Percentiles rank a stretch among this genome's conserved stretches.
These are phyloP conservation scores for Drosophila repletoides DNA, from an alignment of 1,140 invertebrate genomes.

Conservation along the genomic window DNA sequence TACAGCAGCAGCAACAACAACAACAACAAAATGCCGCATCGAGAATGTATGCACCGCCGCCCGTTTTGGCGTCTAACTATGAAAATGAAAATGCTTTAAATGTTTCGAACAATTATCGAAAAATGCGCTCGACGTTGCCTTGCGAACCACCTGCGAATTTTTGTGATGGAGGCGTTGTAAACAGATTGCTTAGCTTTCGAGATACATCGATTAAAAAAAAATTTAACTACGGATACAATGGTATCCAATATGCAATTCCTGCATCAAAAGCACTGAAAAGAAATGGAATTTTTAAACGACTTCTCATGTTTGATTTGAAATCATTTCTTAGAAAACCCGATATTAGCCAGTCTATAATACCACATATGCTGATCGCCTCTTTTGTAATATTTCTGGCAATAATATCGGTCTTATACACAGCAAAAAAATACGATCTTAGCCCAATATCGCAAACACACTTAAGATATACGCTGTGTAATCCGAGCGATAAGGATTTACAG, in stretches of 20 bases:
- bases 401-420: slow-evolving; percentile 59
- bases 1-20: too few relatives aligned
- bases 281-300: slow-evolving; percentile 28
- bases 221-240: slow-evolving; percentile 30
- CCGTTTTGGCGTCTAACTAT: slow-evolving; percentile 61
- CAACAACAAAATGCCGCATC: slow-evolving; percentile 30
- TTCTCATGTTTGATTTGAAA: slow-evolving; percentile 33
- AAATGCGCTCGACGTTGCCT: slow-evolving; percentile 33
- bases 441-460: slow-evolving; percentile 47
- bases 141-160: slow-evolving; percentile 37
- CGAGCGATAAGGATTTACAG: slow-evolving; percentile 29
- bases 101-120: slow-evolving; percentile 40
- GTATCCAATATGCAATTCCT: slow-evolving; percentile 35
- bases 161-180: slow-evolving; percentile 62
- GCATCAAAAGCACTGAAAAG: slow-evolving; percentile 21
- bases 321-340: slow-evolving; percentile 52
- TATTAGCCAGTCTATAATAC: slow-evolving; percentile 54
- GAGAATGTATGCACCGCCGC: slow-evolving; percentile 70
- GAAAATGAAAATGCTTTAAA: slow-evolving; percentile 52
- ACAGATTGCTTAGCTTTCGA: slow-evolving; percentile 66
- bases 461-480: slow-evolving; percentile 56
- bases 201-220: slow-evolving; percentile 57
- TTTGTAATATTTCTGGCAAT: slow-evolving; percentile 61
- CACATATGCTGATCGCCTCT: slow-evolving; percentile 56
- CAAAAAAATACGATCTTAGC: slow-evolving; percentile 52